Evolutionary conservation across 2,888 invertebrate genomes (phyloP), one percentile per base, ranked within the genome.

Genomic region (Lithophane leautieri): DNA sequence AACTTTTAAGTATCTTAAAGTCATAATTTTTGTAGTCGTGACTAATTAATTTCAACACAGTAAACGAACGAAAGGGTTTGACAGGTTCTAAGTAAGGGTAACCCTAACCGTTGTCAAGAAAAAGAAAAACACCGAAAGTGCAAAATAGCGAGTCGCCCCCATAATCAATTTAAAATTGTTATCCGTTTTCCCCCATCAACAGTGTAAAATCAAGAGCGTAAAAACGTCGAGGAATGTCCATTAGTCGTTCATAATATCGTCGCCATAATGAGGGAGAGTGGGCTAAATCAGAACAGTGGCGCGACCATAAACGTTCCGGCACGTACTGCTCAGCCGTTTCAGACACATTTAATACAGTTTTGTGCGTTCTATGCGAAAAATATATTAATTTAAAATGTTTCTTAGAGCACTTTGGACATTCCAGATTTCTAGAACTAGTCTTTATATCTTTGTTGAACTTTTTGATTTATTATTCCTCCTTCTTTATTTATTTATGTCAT

Each of bases 181-280:
- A 92, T 91, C 91, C 91, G 83, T 90, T 92, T 88, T 89, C 89
- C 90, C 89, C 90, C 89, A 89, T 90, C 89, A 89, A 87, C 87
- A 91, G 89, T 89, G 89, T 83, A 89, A 91, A 94, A 92, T 93
- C 91, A 91, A 86, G 93, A 91, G 91, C 89, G 90, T 90, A 91
- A 90, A 91, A 90, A 91, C 90, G 90, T 89, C 86, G 88, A 87
- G 91, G 90, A 92, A 94, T 94, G 93, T 94, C 94, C 94, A 94
- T 94, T 94, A 94, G 93, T 91, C 92, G 91, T 90, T 91, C 91
- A 93, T 93, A 93, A 93, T 92, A 92, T 92, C 91, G 88, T 89
- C 89, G 85, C 81, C 86, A 86, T 94, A 94, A 94, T 94, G 93
- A 94, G 93, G 93, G 92, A 91, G 92, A 90, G 87, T 89, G 89